Conservation (phyloP, 2,113 vertebrate genomes). For the Entelurus aequoreus region DNA sequence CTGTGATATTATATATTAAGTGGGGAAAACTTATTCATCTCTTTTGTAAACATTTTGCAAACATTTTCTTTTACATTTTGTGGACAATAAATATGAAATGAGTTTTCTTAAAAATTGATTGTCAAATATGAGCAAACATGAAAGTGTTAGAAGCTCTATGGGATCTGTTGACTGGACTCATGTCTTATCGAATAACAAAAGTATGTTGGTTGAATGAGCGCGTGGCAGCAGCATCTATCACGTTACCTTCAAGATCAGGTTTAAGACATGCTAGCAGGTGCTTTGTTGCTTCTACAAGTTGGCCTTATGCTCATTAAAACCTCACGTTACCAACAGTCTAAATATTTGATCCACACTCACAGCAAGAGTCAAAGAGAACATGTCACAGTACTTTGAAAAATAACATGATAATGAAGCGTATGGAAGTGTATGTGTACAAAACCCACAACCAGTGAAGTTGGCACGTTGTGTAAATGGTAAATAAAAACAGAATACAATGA, state of each 20-base stretch:
- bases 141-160: neutral
- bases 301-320: neutral
- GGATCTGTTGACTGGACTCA: constrained; percentile 22
- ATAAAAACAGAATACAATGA: too few relatives aligned
- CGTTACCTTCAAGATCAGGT: constrained; percentile 59
- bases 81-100: too few relatives aligned
- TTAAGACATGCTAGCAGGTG: constrained; percentile 39
- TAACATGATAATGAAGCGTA: too few relatives aligned
- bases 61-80: too few relatives aligned
- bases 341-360: constrained; percentile 70
- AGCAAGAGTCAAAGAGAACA: constrained; percentile 44
- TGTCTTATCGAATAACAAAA: constrained; percentile 2
- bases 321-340: constrained; percentile 54
- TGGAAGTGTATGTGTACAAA: too few relatives aligned
- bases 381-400: too few relatives aligned
- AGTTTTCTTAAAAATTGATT: neutral
- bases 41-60: too few relatives aligned
- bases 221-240: constrained; percentile 32
- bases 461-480: too few relatives aligned
- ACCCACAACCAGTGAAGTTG: too few relatives aligned
- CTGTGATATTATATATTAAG: too few relatives aligned
- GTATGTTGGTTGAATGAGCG: constrained; percentile 37
- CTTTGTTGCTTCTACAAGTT: constrained; percentile 17
- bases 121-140: neutral
- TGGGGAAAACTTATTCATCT: too few relatives aligned